A percentile compares a stretch with the other conserved stretches of the same genome.
Conservation (phyloP, 2,113 vertebrate species). For the Bubo scandiacus region DNA sequence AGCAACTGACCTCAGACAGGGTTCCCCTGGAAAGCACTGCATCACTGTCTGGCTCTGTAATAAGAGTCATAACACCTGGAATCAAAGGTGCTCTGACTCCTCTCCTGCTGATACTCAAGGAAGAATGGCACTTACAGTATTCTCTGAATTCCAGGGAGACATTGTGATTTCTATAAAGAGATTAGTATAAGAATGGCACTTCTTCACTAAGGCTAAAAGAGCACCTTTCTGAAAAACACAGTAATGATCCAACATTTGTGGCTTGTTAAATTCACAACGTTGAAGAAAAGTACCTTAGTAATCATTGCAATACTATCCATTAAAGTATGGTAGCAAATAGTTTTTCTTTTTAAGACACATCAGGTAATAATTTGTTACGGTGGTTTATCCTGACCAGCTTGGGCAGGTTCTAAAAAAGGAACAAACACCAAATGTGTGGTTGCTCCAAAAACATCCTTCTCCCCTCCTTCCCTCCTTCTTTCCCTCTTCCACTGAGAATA, state of each 20-base stretch:
- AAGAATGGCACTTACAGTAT: neutral
- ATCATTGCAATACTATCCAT: neutral
- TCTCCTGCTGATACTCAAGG: neutral
- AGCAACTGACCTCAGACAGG: neutral
- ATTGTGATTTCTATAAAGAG: neutral
- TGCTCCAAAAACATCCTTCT: neutral
- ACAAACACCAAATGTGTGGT: neutral
- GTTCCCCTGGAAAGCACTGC: neutral
- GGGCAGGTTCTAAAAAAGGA: slow-evolving; percentile 6
- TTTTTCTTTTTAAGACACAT: neutral
- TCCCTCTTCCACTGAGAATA: neutral
- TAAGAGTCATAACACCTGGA: neutral
- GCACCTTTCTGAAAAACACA: neutral
- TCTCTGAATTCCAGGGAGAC: slow-evolving; percentile 11
- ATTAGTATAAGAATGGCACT: slow-evolving; percentile 4
- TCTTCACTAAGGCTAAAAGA: slow-evolving; percentile 33
- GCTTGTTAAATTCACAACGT: neutral
- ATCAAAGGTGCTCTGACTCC: slow-evolving; percentile 5
- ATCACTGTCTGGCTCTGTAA: neutral
- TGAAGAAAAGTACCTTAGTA: slow-evolving; percentile 19
- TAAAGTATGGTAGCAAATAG: slow-evolving; percentile 2
- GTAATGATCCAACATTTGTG: neutral
- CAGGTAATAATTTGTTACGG: neutral
- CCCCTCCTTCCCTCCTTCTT: neutral
- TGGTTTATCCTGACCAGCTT: neutral